These are phyloP conservation scores for Drosophila ficusphila DNA, from an alignment of 1,140 invertebrate genomes.

Conservation along the genomic window DNA sequence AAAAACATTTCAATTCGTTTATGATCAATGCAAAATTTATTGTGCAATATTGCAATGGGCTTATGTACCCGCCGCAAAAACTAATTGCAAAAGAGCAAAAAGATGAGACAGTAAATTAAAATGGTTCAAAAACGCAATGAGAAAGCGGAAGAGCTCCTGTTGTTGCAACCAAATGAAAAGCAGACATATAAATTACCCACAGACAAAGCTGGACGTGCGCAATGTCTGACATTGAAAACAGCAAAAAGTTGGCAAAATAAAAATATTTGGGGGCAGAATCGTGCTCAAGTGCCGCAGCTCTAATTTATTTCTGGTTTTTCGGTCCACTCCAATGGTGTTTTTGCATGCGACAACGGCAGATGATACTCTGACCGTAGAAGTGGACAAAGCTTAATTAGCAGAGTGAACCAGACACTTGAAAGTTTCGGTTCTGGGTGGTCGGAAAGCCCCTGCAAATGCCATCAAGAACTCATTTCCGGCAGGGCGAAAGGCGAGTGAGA, in stretches of 20 bases:
- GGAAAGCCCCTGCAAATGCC: slow-evolving; percentile 18
- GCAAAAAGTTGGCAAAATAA: slow-evolving; percentile 31
- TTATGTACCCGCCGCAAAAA: slow-evolving; percentile 28
- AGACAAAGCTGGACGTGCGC: slow-evolving; percentile 50
- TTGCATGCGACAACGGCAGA: slow-evolving; percentile 23
- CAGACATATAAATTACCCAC: slow-evolving; percentile 76
- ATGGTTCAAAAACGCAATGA: slow-evolving; percentile 2
- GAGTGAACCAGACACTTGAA: slow-evolving; percentile 46
- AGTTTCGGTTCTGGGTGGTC: slow-evolving; percentile 50
- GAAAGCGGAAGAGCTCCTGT: slow-evolving; percentile 17
- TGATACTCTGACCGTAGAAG: slow-evolving; percentile 6
- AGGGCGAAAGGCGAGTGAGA: slow-evolving; percentile 13
- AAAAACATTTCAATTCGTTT: slow-evolving; percentile 44
- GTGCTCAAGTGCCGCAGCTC: slow-evolving; percentile 34
- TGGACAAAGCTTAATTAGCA: slow-evolving; percentile 55
- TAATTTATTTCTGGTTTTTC: slow-evolving; percentile 43
- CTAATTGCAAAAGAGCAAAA: slow-evolving; percentile 38
- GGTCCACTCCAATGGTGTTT: slow-evolving; percentile 35
- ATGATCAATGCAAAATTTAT: slow-evolving; percentile 61
- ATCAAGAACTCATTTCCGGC: slow-evolving; percentile 77
- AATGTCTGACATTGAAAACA: slow-evolving; percentile 76
- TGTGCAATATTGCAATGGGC: slow-evolving; percentile 54
- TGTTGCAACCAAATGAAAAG: slow-evolving; percentile 52
- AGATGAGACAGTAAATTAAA: slow-evolving; percentile 26
- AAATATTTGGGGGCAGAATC: background rate